These are phyloP conservation scores for Ladona fulva DNA, from an alignment of 1,140 invertebrate species.

Conservation along the genomic window DNA sequence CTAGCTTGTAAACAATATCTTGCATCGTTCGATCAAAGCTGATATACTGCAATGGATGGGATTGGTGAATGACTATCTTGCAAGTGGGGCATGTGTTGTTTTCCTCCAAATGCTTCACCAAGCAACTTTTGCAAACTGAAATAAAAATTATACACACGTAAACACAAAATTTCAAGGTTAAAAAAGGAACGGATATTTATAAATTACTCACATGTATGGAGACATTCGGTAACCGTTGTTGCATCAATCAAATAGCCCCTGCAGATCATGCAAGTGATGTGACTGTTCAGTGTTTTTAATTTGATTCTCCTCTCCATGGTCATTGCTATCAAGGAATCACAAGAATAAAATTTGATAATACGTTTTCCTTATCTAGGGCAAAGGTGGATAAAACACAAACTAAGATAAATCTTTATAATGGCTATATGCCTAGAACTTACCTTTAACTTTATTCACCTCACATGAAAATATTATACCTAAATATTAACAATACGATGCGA, in stretches of 20 bases:
- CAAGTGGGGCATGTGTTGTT: slow-evolving; percentile 96
- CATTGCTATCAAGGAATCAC: slow-evolving; percentile 17
- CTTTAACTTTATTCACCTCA: no score
- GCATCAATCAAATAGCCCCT: slow-evolving; percentile 94
- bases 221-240: slow-evolving; percentile 93
- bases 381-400: no score
- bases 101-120: slow-evolving; percentile 94
- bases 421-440: no score
- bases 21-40: slow-evolving; percentile 98
- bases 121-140: slow-evolving; percentile 91
- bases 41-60: slow-evolving; percentile 92
- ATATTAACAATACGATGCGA: no score
- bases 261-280: slow-evolving; percentile 93
- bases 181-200: slow-evolving; percentile 12
- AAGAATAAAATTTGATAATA: background rate
- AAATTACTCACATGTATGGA: slow-evolving; percentile 80
- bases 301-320: slow-evolving; percentile 84
- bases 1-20: slow-evolving; percentile 96
- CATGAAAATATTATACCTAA: no score
- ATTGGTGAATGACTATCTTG: slow-evolving; percentile 94
- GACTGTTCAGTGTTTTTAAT: slow-evolving; percentile 80
- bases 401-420: no score
- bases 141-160: background rate
- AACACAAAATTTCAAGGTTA: background rate
- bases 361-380: no score